A percentile compares a stretch with the other conserved stretches of the same genome.
Evolutionary conservation across 2,797 vertebrate species (phyloP).

Genomic region (Coluber constrictor): DNA sequence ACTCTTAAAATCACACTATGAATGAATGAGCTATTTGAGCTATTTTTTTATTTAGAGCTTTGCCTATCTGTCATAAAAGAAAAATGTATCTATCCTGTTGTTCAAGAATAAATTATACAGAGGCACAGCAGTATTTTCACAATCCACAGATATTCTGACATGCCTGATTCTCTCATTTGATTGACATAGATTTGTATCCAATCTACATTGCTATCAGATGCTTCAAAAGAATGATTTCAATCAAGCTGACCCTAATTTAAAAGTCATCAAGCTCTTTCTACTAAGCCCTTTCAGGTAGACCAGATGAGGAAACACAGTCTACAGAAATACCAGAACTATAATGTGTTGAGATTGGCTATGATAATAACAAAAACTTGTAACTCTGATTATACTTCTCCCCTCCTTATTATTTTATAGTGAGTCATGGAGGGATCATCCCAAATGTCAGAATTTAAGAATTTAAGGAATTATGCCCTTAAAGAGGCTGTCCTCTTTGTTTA

Average conservation of each 20-base stretch:
- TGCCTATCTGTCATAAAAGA: not conserved
- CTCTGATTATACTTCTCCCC: not conserved
- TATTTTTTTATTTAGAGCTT: not conserved
- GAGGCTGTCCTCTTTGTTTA: not conserved
- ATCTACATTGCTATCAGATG: not conserved
- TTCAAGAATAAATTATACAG: not conserved
- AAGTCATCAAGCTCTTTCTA: constrained; percentile 2
- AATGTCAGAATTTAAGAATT: not conserved
- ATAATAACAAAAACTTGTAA: not conserved
- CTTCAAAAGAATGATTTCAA: not conserved
- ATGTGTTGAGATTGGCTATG: not conserved
- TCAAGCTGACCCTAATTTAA: constrained; percentile 21
- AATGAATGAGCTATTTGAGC: not conserved
- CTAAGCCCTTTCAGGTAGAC: not conserved
- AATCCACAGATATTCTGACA: accelerated
- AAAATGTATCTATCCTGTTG: not conserved
- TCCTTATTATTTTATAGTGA: not conserved
- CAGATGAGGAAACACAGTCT: not conserved
- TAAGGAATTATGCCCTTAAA: not conserved
- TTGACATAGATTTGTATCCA: accelerated
- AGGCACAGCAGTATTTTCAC: not conserved
- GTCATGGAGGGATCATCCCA: too few species aligned
- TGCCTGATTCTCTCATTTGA: not conserved
- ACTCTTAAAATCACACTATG: not conserved
- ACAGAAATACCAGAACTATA: not conserved